These are phyloP conservation scores for Haliclystus octoradiatus DNA, from an alignment of 30 jellyfish, hydroid and myxozoan species.

Conservation along the genomic window DNA sequence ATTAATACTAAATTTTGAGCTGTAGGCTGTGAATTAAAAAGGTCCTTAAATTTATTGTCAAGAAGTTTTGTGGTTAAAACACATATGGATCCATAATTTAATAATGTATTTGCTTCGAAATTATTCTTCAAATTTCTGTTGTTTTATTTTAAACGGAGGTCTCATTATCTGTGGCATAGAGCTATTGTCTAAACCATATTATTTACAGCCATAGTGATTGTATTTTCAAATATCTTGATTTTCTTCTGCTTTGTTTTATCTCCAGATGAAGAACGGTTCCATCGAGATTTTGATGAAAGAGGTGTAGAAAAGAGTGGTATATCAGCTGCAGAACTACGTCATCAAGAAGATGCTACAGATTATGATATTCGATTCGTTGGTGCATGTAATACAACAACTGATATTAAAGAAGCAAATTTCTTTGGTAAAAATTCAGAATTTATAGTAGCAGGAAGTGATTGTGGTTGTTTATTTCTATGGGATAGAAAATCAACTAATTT, in stretches of 20 bases:
- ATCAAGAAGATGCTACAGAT: conserved; percentile 58
- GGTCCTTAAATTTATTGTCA: too few species aligned
- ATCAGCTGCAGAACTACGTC: neutral
- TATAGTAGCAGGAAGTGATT: conserved; percentile 94
- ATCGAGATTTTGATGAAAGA: neutral
- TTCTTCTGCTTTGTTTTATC: conserved; percentile 12
- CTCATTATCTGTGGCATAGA: too few species aligned
- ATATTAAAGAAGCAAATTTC: conserved; percentile 87
- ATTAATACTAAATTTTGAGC: too few species aligned
- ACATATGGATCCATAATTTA: too few species aligned
- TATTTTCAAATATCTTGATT: too few species aligned
- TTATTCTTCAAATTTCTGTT: too few species aligned
- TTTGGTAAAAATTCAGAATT: conserved; percentile 78
- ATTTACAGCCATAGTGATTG: too few species aligned
- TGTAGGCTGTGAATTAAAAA: too few species aligned
- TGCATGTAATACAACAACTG: conserved; percentile 94
- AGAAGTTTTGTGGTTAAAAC: too few species aligned
- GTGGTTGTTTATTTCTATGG: conserved; percentile 96
- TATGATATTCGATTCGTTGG: conserved; percentile 77
- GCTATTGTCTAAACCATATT: too few species aligned
- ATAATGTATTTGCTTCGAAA: too few species aligned
- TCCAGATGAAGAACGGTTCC: conserved; percentile 49
- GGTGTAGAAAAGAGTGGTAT: neutral
- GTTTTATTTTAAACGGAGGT: too few species aligned
- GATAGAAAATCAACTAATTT: conserved; percentile 80